Evolutionary conservation across 2,888 invertebrate genomes (phyloP).

Genomic region (Prosopocoilus inquinatus): DNA sequence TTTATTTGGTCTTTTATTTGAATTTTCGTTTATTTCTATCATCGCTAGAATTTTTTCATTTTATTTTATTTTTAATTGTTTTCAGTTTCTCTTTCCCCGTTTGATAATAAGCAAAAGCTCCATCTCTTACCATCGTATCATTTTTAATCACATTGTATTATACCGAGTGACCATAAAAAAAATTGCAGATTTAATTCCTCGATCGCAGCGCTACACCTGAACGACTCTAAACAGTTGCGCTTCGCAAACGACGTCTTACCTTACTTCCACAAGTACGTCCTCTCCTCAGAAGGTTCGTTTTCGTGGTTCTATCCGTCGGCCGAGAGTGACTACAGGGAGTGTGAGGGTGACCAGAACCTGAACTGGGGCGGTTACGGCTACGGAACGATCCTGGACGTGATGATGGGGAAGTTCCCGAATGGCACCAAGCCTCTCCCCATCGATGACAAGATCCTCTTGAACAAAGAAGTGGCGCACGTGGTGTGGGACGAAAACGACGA

Average conservation of each 20-base stretch:
- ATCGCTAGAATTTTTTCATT: too few relatives aligned
- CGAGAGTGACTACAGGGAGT: conserved; percentile 62
- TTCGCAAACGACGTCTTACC: conserved; percentile 11
- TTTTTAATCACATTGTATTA: too few relatives aligned
- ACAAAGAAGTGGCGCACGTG: conserved; percentile 26
- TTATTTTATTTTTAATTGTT: too few relatives aligned
- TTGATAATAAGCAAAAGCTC: too few relatives aligned
- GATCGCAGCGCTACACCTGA: conserved; percentile 22
- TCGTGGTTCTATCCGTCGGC: conserved; percentile 66
- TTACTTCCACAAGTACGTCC: conserved; percentile 27
- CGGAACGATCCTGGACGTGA: conserved; percentile 60
- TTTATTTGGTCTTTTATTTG: too few relatives aligned
- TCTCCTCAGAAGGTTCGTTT: conserved; percentile 52
- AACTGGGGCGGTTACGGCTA: conserved; percentile 72
- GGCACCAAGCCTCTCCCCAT: conserved; percentile 11
- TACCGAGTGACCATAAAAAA: too few relatives aligned
- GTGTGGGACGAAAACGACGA: conserved; percentile 19
- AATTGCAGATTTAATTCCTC: conserved; percentile 26
- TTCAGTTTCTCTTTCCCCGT: too few relatives aligned
- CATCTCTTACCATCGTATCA: too few relatives aligned
- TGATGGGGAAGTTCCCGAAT: conserved; percentile 48
- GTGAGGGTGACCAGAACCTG: conserved; percentile 64
- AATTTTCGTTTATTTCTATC: too few relatives aligned
- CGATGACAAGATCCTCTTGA: conserved; percentile 29
- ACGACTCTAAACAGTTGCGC: conserved; percentile 22